Evolutionary conservation across 2,797 vertebrate species (phyloP).

Genomic region (Rhinophrynus dorsalis): DNA sequence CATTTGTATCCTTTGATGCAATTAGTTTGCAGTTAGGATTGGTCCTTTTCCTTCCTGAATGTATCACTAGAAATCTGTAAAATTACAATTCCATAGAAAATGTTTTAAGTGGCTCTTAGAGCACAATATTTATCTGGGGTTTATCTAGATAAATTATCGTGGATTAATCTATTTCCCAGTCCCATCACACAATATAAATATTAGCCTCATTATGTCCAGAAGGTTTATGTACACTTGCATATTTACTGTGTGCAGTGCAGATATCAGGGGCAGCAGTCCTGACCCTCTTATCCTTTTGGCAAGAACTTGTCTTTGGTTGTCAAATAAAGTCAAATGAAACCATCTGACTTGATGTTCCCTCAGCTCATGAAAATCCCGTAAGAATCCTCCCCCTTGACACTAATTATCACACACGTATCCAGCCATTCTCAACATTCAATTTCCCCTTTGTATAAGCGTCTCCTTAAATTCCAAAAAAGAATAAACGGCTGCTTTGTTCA

Average conservation of each 20-base stretch:
- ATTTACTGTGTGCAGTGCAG: background rate
- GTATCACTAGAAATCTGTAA: background rate
- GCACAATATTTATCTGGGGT: conserved; percentile 21
- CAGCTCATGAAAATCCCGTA: conserved; percentile 32
- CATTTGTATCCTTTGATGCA: no score
- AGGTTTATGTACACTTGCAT: background rate
- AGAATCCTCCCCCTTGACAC: background rate
- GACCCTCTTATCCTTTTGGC: conserved; percentile 38
- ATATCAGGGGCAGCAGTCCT: conserved; percentile 11
- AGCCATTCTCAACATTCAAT: conserved; percentile 32
- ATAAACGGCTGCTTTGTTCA: conserved; percentile 37
- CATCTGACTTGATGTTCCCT: conserved; percentile 24
- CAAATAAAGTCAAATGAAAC: conserved; percentile 11
- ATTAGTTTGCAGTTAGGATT: no score
- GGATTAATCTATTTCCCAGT: conserved; percentile 33
- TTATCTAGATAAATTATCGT: conserved; percentile 8
- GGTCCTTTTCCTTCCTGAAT: no score
- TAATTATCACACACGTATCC: conserved; percentile 38
- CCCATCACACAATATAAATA: conserved; percentile 6
- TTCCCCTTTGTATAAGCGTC: conserved; percentile 37
- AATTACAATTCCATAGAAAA: conserved; percentile 26
- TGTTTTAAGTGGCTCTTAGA: conserved; percentile 7
- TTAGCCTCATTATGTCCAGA: background rate
- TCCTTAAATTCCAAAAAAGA: conserved; percentile 16
- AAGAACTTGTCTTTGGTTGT: conserved; percentile 10